These are phyloP conservation scores for Lampris incognitus DNA, from an alignment of 2,113 vertebrate species.

Conservation along the genomic window DNA sequence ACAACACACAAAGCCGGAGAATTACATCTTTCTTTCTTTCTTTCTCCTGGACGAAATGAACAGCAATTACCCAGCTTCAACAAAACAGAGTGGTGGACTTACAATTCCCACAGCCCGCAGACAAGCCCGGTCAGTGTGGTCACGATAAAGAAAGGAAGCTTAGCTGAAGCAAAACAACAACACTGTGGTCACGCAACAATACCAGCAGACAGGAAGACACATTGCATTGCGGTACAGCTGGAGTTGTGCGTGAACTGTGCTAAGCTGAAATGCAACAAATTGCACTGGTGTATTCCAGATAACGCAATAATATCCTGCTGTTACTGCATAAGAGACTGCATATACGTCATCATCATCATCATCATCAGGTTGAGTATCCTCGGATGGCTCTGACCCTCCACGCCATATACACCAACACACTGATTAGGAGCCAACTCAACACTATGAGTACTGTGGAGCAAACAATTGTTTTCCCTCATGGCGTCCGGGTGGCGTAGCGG, in stretches of 20 bases:
- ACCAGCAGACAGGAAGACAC: neutral
- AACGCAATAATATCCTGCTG: neutral
- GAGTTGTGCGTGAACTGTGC: neutral
- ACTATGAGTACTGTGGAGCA: neutral
- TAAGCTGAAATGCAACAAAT: neutral
- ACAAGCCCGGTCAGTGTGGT: conserved; percentile 47
- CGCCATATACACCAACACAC: too few relatives aligned
- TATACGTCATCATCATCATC: neutral
- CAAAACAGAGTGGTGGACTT: conserved; percentile 59
- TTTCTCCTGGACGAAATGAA: conserved; percentile 68
- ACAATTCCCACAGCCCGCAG: conserved; percentile 60
- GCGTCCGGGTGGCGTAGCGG: too few relatives aligned
- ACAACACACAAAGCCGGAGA: conserved; percentile 63
- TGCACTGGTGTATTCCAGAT: neutral
- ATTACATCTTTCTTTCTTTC: conserved; percentile 51
- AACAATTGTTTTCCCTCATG: too few relatives aligned
- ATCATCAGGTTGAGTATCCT: too few relatives aligned
- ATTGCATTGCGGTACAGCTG: neutral
- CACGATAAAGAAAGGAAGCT: conserved; percentile 4
- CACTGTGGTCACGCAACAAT: conserved; percentile 7
- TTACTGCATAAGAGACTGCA: neutral
- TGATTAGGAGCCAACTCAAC: neutral
- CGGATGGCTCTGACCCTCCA: too few relatives aligned
- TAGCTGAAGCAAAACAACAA: conserved; percentile 3
- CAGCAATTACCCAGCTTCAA: conserved; percentile 69